phyloP scores from a whole-genome alignment of 2,888 invertebrate genomes.

The Parnassius glacialis region DNA sequence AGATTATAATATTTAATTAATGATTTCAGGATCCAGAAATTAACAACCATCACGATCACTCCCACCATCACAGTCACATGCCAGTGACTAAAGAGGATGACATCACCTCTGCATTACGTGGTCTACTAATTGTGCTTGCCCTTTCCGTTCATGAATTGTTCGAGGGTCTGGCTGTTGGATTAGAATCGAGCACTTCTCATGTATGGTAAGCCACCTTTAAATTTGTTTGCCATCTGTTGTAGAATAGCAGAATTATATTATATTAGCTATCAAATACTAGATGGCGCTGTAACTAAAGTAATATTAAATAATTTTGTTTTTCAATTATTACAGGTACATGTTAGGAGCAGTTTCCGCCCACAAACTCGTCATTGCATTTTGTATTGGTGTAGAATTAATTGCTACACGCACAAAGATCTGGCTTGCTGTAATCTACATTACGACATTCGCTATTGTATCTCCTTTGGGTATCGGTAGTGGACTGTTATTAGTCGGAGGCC shows the following conservation, averaged over 20 bases:
- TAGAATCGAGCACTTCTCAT: slow-evolving; percentile 81
- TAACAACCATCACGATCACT: slow-evolving; percentile 45
- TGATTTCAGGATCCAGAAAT: slow-evolving; percentile 54
- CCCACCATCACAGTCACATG: slow-evolving; percentile 72
- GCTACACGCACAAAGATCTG: slow-evolving; percentile 84
- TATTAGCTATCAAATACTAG: slow-evolving; percentile 33
- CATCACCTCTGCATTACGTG: slow-evolving; percentile 82
- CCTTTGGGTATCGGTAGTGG: slow-evolving; percentile 90
- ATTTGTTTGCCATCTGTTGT: slow-evolving; percentile 36
- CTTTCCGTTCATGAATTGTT: slow-evolving; percentile 92
- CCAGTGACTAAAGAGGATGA: slow-evolving; percentile 59
- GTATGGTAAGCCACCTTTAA: slow-evolving; percentile 57
- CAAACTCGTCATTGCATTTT: slow-evolving; percentile 93
- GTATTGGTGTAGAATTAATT: slow-evolving; percentile 91
- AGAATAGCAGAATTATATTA: slow-evolving; percentile 33
- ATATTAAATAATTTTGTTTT: neutral
- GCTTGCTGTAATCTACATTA: slow-evolving; percentile 84
- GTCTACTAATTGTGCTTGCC: slow-evolving; percentile 89
- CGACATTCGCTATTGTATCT: slow-evolving; percentile 89
- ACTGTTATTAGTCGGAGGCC: slow-evolving; percentile 82
- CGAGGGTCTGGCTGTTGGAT: slow-evolving; percentile 91
- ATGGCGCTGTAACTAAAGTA: slow-evolving; percentile 36
- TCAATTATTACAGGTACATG: slow-evolving; percentile 83
- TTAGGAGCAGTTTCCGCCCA: slow-evolving; percentile 92
- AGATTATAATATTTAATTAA: neutral